Base-by-base conservation (phyloP, 2,113 vertebrate species). In the Ophthalmolycus amberensis region DNA sequence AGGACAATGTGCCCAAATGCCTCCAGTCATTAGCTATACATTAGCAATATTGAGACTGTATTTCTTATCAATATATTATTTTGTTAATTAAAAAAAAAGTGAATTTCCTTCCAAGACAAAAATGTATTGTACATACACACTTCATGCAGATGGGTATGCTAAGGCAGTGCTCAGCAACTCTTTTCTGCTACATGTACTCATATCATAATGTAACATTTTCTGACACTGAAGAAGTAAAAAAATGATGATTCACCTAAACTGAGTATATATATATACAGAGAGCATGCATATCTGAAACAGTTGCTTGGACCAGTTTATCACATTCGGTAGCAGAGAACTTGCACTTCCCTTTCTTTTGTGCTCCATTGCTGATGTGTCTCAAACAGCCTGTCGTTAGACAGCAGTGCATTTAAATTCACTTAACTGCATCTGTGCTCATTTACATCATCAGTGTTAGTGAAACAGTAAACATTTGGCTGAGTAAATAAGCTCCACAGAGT, bases 401-500 rank as follows among this genome's bases (percentile, higher is more conserved):
- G 63, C 40, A 37, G 67, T 40, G 73, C 70, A 78, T 78, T 80
- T 83, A 84, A 77, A 83, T 77, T 84, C 73, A 78, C 74, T 83
- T 81, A 85, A 75, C 72, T 34, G 67, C 75, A 77, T 82, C 73
- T 80, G 67, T 34, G 77, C 76, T 76, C 70, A 68, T 85, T 87
- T 78, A 73, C 56, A 75, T 75, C 70, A 71, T 72, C 81, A 54
- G 71, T 32, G 44, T 70, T 68, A 15, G 64, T 60, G 68, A 80
- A 73, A 77, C 66, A 64, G 27, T 64, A 63, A 80, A 76, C 67
- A 79, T 56, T 62, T 27, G 48, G 78, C 71, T 63, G 37, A 16
- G 42, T 74, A 77, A 88, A 82, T 80, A 63, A 88, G 48, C 50
- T 48, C 52, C 42, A 40, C 25, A 58, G 50, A 79, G 60, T 59